Percentiles rank a stretch among this genome's conserved stretches.
These are phyloP conservation scores for Takifugu bimaculatus DNA, from an alignment of 2,113 vertebrate genomes.

Conservation along the genomic window DNA sequence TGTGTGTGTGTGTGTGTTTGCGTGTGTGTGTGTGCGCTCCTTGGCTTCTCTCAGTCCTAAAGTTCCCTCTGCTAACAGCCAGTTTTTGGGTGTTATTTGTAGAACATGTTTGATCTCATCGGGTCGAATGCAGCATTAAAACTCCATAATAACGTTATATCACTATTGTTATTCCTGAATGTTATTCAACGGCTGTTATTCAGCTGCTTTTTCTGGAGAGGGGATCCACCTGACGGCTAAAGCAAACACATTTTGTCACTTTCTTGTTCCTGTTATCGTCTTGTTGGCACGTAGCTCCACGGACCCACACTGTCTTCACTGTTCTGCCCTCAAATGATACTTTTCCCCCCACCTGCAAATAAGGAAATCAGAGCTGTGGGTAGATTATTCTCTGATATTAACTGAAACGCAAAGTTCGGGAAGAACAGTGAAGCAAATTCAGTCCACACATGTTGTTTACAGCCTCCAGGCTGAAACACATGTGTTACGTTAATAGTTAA, in stretches of 20 bases:
- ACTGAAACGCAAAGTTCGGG: not conserved
- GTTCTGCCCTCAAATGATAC: not conserved
- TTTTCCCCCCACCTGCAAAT: not conserved
- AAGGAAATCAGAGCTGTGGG: not conserved
- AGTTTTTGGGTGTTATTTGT: slow-evolving; percentile 13
- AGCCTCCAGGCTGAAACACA: not conserved
- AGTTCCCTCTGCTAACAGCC: too few relatives aligned
- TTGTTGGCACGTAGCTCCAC: not conserved
- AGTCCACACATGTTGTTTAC: not conserved
- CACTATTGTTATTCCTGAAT: too few relatives aligned
- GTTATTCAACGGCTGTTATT: too few relatives aligned
- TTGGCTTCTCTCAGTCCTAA: not conserved
- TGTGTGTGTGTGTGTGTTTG: slow-evolving; percentile 3
- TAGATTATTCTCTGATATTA: not conserved
- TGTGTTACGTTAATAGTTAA: not conserved
- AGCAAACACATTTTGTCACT: too few relatives aligned
- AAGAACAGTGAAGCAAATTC: not conserved
- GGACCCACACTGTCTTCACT: not conserved
- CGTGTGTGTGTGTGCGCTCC: slow-evolving; percentile 1
- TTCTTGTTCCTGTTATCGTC: too few relatives aligned
- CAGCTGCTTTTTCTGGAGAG: too few relatives aligned
- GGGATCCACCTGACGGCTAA: too few relatives aligned
- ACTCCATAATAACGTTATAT: too few relatives aligned
- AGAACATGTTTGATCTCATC: not conserved
- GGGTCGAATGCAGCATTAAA: not conserved